Evolutionary conservation across 2,113 vertebrate species (phyloP).

Genomic region (Prinia subflava): DNA sequence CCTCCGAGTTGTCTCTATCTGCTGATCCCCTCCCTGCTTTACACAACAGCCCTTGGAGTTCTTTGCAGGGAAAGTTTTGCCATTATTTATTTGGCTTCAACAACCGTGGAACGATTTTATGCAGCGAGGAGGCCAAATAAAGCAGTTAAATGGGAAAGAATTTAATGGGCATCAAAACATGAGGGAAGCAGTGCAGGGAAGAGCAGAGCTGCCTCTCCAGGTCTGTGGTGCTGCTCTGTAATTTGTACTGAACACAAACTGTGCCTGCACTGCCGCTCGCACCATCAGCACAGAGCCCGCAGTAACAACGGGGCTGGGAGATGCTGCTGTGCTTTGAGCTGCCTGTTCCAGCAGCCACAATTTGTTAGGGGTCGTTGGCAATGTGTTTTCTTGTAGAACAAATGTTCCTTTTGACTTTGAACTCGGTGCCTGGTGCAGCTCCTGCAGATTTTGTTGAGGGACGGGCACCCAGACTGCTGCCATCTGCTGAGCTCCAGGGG

Average conservation of each 20-base stretch:
- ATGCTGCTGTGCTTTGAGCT: background rate
- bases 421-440: background rate
- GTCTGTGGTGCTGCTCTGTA: background rate
- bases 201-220: background rate
- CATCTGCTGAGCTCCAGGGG: background rate
- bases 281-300: background rate
- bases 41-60: background rate
- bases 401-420: conserved; percentile 46
- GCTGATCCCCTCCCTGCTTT: conserved; percentile 22
- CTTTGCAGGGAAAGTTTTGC: background rate
- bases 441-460: background rate
- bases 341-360: background rate
- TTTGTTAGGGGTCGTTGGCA: conserved; percentile 22
- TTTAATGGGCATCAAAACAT: background rate
- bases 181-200: background rate
- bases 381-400: conserved; percentile 6
- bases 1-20: conserved; percentile 66
- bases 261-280: background rate
- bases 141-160: background rate
- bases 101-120: background rate
- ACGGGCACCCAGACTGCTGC: background rate
- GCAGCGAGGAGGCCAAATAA: background rate
- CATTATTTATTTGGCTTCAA: background rate
- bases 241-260: background rate
- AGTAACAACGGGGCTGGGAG: background rate